phyloP scores from a whole-genome alignment of 2,888 invertebrate genomes.

The Nebria salina region DNA sequence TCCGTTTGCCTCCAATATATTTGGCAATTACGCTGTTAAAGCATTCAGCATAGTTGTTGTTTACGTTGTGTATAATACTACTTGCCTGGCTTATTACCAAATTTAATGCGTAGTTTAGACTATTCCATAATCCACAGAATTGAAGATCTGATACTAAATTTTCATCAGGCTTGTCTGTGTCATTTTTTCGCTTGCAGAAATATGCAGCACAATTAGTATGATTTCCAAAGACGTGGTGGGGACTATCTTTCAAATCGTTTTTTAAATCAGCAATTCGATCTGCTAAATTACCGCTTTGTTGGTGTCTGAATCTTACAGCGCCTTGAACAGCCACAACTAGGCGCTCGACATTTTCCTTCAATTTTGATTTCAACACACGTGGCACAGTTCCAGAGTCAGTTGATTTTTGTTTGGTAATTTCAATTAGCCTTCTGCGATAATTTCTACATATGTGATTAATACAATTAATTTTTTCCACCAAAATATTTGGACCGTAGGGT shows the following conservation, averaged over 20 bases:
- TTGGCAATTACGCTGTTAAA: conserved; percentile 40
- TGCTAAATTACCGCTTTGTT: neutral
- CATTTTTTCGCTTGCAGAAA: too few relatives aligned
- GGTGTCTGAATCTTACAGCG: neutral
- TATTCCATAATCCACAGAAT: too few relatives aligned
- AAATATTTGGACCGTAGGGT: neutral
- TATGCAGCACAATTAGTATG: too few relatives aligned
- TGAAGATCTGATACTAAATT: too few relatives aligned
- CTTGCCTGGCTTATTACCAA: neutral
- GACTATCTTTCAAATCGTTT: neutral
- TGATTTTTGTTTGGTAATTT: neutral
- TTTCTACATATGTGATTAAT: neutral
- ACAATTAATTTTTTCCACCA: neutral
- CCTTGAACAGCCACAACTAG: neutral
- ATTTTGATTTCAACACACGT: neutral
- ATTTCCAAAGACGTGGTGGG: conserved; percentile 3
- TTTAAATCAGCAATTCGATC: conserved; percentile 5
- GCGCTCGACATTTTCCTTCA: neutral
- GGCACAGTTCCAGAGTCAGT: neutral
- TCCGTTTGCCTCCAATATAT: conserved; percentile 32
- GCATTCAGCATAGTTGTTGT: conserved; percentile 32
- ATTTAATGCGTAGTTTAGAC: too few relatives aligned
- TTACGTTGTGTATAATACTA: conserved; percentile 37
- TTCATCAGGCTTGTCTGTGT: too few relatives aligned
- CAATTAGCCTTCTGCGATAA: conserved; percentile 4